Evolutionary conservation across 2,113 vertebrate species (phyloP).

Genomic region (Loxodonta africana): DNA sequence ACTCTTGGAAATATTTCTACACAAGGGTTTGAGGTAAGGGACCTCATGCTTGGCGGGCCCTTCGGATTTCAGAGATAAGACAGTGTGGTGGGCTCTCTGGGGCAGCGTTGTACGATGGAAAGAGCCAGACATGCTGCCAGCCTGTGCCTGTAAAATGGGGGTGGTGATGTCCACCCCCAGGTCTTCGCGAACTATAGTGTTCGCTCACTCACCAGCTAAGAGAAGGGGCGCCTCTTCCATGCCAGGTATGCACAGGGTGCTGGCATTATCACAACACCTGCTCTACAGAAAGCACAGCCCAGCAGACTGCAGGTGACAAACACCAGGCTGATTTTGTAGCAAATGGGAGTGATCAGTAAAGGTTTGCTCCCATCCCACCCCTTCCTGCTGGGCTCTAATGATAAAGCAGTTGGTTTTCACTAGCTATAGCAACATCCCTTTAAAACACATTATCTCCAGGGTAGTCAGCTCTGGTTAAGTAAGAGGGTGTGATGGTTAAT

Average conservation of each 20-base stretch:
- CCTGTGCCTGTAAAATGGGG: neutral
- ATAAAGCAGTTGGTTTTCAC: neutral
- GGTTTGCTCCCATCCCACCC: neutral
- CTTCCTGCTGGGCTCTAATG: neutral
- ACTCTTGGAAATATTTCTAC: neutral
- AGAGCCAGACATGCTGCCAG: neutral
- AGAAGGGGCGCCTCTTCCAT: neutral
- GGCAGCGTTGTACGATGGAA: neutral
- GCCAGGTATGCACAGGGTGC: neutral
- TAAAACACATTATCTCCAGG: neutral
- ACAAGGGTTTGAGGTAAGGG: neutral
- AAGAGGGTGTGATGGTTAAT: neutral
- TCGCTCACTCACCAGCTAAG: neutral
- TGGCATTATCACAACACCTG: neutral
- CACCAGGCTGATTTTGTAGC: too few relatives aligned
- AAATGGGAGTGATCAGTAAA: neutral
- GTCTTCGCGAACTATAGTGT: neutral
- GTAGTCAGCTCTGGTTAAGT: accelerated
- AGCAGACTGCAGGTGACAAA: neutral
- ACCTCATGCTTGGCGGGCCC: accelerated
- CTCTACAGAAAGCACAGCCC: neutral
- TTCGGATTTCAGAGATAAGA: neutral
- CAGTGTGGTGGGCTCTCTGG: neutral
- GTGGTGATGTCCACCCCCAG: accelerated
- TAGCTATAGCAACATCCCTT: neutral